Percentiles rank a stretch among this genome's conserved stretches.
phyloP scores from a whole-genome alignment of 1,140 invertebrate genomes.

The Apis cerana region DNA sequence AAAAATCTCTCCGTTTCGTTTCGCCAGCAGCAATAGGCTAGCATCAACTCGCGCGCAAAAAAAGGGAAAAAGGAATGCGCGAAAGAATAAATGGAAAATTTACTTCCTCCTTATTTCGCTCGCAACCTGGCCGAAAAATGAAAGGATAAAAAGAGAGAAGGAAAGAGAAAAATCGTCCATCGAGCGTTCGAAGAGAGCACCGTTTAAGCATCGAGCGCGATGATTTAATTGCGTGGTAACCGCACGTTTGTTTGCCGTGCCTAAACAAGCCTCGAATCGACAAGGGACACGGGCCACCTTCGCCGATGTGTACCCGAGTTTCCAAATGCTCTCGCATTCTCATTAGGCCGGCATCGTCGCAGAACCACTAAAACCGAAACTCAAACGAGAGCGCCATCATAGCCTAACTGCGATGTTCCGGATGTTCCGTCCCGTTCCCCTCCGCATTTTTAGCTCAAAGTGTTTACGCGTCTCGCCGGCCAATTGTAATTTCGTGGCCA shows the following conservation, averaged over 20 bases:
- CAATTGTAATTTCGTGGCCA: conserved; percentile 22
- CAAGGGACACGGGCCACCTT: conserved; percentile 30
- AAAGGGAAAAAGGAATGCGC: too few species aligned
- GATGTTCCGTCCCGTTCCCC: not conserved
- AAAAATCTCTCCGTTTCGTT: too few species aligned
- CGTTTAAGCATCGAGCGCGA: conserved; percentile 40
- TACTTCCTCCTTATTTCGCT: too few species aligned
- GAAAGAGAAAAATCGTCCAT: too few species aligned
- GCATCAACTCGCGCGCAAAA: too few species aligned
- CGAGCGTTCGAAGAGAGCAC: too few species aligned
- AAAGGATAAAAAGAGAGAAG: too few species aligned
- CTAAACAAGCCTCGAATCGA: conserved; percentile 49
- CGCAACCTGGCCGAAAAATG: too few species aligned
- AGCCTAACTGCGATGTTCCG: too few species aligned
- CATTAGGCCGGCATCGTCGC: conserved; percentile 27
- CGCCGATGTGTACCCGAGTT: conserved; percentile 5
- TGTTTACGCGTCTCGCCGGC: not conserved
- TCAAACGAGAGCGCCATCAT: conserved; percentile 26
- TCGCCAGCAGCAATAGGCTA: too few species aligned
- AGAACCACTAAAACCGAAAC: conserved; percentile 28
- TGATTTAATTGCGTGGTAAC: conserved; percentile 54
- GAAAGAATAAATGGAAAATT: too few species aligned
- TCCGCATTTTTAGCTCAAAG: conserved; percentile 15
- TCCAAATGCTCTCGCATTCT: conserved; percentile 44
- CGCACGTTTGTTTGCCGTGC: conserved; percentile 44